A percentile compares a stretch with the other conserved stretches of the same genome.
Conservation (phyloP, 2,113 vertebrate species). For the Hystrix brachyura region DNA sequence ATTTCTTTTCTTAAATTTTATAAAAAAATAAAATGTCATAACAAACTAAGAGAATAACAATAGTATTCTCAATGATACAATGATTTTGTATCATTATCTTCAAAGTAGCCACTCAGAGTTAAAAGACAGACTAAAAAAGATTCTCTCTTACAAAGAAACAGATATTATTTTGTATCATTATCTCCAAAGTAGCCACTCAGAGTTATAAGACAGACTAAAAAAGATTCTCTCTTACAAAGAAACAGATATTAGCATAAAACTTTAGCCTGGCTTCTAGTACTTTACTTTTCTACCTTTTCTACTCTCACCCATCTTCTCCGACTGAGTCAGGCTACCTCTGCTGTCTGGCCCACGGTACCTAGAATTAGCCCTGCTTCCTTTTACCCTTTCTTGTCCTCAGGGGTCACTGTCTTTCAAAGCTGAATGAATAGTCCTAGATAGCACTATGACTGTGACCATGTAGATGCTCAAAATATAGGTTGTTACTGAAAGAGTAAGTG, state of each 20-base stretch:
- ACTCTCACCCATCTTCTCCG: background rate
- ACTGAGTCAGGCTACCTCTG: background rate
- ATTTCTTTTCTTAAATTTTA: background rate
- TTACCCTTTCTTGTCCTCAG: too few species aligned
- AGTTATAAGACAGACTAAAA: background rate
- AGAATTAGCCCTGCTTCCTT: background rate
- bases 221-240: background rate
- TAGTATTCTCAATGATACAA: too few species aligned
- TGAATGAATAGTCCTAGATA: background rate
- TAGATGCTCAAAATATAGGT: background rate
- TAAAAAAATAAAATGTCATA: background rate
- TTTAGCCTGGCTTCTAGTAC: background rate
- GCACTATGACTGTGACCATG: background rate
- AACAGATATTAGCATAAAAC: background rate
- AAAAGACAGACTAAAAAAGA: background rate
- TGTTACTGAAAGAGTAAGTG: background rate
- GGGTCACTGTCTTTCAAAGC: background rate
- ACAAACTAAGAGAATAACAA: background rate
- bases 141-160: background rate
- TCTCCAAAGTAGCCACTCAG: background rate
- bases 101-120: background rate
- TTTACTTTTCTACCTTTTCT: background rate
- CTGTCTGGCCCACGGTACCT: too few species aligned
- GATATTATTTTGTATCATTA: background rate
- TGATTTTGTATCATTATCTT: background rate